Base-by-base conservation (phyloP, 2,797 vertebrate species). In the Arrhamphus sclerolepis region DNA sequence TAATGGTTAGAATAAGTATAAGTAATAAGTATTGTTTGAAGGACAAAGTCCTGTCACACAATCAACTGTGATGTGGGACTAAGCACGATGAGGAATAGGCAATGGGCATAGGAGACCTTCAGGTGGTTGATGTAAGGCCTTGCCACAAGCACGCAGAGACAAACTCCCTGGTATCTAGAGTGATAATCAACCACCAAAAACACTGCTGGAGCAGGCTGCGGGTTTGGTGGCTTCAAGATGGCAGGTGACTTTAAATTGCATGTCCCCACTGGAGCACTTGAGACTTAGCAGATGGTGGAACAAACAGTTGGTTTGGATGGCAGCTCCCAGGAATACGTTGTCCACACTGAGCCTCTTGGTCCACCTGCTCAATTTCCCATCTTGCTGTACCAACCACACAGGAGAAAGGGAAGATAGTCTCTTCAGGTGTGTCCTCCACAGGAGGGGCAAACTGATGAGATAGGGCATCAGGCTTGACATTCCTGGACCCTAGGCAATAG, bases 171-270 rank as follows among this genome's bases (percentile, higher is more conserved):
- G 3, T 6, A 3, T 50, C 48, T 0, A 1, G 1, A 1, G 8
- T 0, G 8, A 34, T 19, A 1, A 2, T 1, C 0, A 5, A 18
- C 48, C 29, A 38, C 29, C 29, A 21, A 3, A 51, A 34, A 2
- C 2, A 3, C 2, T 7, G 4, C 1, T 4, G 24, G 1, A 2
- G 5, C 18, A 8, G 2, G 3, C 0, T 14, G 0, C 19, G 29
- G 0, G 29, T 51, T 1, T 4, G 9, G n/a, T 19, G 1, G 16
- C 13, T 7, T 13, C 44, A 4, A 13, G 44, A 16, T 46, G 44
- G 7, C 21, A 46, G 11, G 21, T 5, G 14, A 46, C 5, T 5
- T 16, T 17, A 2, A 4, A 26, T n/a, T 26, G 24, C 24, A 26
- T 26, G 24, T 26, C 24, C 6, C 2, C 9, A 1, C 5, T 16